Base-by-base conservation (phyloP, 2,888 invertebrate species). In the Polydrusus tereticollis region DNA sequence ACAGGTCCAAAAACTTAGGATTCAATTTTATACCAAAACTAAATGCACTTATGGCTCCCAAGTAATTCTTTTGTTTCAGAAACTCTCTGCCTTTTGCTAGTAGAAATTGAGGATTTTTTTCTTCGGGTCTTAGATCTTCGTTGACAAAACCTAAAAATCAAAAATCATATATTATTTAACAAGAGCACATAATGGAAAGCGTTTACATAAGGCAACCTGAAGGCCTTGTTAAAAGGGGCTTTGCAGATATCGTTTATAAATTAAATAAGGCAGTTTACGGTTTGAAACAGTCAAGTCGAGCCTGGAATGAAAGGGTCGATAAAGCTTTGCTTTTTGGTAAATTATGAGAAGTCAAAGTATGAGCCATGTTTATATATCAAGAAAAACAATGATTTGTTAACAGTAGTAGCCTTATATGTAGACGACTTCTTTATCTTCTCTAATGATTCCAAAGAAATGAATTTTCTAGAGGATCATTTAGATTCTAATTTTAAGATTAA, bases 41-140 rank as follows among this genome's bases (percentile, higher is more conserved):
- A 81, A 93, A 95, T 7, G 94, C 95, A 81, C 93, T 95, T 59
- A 95, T 87, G 0, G 95, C 95, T 1, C 92, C 94, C 68, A 93
- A 86, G 82, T 90, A 93, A 85, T 95, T 94, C 26, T 91, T 91
- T 71, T 86, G 88, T 74, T 90, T 89, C 83, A 93, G 91, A 84
- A 95, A 94, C 73, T 92, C 90, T 81, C 93, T 91, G 57, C 94
- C 95, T 85, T 95, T 95, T 73, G 91, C 90, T 80, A 93, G 90
- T 67, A 95, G 88, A 91, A 93, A 95, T 73, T 91, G 89, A 0
- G 95, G 94, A 84, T 95, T 93, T 77, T 90, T 91, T 84, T 96
- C 95, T 81, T 95, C 94, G 0, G 92, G 90, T 38, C 91, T 86
- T 1, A 94, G 86, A 81, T 94, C 93, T 81, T 92, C 91, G 7